A percentile compares a stretch with the other conserved stretches of the same genome.
Conservation (phyloP, 2,888 invertebrate genomes). For the Phalangium opilio region DNA sequence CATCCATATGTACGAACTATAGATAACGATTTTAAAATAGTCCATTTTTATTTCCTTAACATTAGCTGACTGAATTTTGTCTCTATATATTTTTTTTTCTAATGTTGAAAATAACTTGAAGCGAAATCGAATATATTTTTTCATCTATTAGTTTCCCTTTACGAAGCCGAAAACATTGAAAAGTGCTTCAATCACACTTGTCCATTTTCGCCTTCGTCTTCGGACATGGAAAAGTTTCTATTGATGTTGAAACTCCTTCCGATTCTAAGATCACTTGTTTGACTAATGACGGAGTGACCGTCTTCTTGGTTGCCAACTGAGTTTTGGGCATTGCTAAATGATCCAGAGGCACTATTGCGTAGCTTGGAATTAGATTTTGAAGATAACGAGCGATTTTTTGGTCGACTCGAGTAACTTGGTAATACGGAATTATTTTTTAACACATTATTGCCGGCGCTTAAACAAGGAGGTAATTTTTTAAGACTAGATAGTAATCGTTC, state of each 20-base stretch:
- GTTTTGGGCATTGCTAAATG: neutral
- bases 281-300: constrained; percentile 10
- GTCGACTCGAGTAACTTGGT: neutral
- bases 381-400: constrained; percentile 7
- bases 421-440: no score
- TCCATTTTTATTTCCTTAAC: no score
- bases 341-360: neutral
- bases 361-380: neutral
- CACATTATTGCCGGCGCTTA: constrained; percentile 2
- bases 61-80: no score
- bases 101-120: no score
- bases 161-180: no score
- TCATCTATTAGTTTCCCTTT: no score
- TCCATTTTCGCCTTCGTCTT: constrained; percentile 14
- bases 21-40: no score
- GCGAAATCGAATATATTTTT: no score
- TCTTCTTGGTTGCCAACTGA: constrained; percentile 1
- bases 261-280: constrained; percentile 19
- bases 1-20: no score
- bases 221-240: constrained; percentile 22
- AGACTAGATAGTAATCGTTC: constrained; percentile 19
- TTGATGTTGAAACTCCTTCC: constrained; percentile 22
- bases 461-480: constrained; percentile 17
- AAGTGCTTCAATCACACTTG: neutral
- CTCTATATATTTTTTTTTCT: no score